Conservation (phyloP, 1,140 invertebrate genomes). For the Drosophila quadrilineata region DNA sequence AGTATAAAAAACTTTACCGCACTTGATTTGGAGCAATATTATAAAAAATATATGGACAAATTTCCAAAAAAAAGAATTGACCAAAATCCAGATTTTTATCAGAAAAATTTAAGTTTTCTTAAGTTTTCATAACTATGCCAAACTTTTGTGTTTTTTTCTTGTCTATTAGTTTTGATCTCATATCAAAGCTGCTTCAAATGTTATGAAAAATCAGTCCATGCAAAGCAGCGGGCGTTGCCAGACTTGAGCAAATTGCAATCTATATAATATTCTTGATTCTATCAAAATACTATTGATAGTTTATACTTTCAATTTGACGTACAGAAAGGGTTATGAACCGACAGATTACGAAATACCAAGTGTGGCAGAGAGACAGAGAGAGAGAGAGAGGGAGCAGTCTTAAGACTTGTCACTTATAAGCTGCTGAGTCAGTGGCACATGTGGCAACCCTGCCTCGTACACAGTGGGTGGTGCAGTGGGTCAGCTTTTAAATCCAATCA, state of each 20-base stretch:
- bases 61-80: too few relatives aligned
- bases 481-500: conserved; percentile 49
- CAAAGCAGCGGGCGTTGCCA: conserved; percentile 37
- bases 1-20: too few relatives aligned
- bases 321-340: conserved; percentile 29
- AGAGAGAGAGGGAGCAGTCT: conserved; percentile 19
- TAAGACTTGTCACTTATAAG: conserved; percentile 39
- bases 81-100: too few relatives aligned
- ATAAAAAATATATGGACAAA: too few relatives aligned
- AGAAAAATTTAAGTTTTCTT: too few relatives aligned
- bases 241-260: conserved; percentile 22
- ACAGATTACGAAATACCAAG: not conserved
- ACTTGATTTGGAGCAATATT: too few relatives aligned
- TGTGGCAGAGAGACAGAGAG: not conserved
- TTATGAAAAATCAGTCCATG: conserved; percentile 5
- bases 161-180: too few relatives aligned
- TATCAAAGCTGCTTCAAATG: too few relatives aligned
- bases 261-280: conserved; percentile 10
- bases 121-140: too few relatives aligned
- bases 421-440: conserved; percentile 39
- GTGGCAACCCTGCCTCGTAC: not conserved
- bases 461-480: conserved; percentile 20
- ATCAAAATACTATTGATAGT: conserved; percentile 36
- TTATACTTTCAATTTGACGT: conserved; percentile 14
- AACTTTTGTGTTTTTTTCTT: too few relatives aligned